Percentiles rank a stretch among this genome's conserved stretches.
Evolutionary conservation across 2,797 vertebrate genomes (phyloP).

Genomic region (Pseudomugil tenellus): DNA sequence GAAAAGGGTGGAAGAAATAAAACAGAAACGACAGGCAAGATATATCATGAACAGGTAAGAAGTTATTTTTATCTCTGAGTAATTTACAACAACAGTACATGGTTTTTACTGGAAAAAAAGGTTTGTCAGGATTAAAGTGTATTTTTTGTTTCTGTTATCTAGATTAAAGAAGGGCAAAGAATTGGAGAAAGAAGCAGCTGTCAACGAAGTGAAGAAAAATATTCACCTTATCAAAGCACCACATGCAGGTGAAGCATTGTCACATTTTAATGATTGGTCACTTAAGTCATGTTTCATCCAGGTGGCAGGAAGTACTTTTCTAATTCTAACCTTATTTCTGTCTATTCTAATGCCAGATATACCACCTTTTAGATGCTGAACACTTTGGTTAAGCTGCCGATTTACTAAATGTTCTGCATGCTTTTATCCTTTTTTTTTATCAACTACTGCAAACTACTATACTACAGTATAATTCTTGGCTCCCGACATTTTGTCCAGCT

Average conservation of each 20-base stretch:
- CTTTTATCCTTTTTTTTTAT: too few relatives aligned
- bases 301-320: too few relatives aligned
- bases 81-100: background rate
- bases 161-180: conserved; percentile 95
- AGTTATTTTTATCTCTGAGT: too few relatives aligned
- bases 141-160: conserved; percentile 17
- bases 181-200: conserved; percentile 90
- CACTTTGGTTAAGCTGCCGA: too few relatives aligned
- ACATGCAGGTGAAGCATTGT: conserved; percentile 86
- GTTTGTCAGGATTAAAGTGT: background rate
- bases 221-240: conserved; percentile 96
- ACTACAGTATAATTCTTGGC: too few relatives aligned
- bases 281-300: too few relatives aligned
- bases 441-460: too few relatives aligned
- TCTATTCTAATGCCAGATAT: too few relatives aligned
- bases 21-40: conserved; percentile 91
- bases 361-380: too few relatives aligned
- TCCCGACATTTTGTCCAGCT: too few relatives aligned
- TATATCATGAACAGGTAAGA: conserved; percentile 96
- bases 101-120: conserved; percentile 1
- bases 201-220: conserved; percentile 95
- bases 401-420: too few relatives aligned
- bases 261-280: background rate
- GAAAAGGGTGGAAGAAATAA: conserved; percentile 94
- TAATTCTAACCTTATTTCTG: too few relatives aligned